These are phyloP conservation scores for Sepioteuthis lessoniana DNA, from an alignment of 2,888 invertebrate species.

Conservation along the genomic window DNA sequence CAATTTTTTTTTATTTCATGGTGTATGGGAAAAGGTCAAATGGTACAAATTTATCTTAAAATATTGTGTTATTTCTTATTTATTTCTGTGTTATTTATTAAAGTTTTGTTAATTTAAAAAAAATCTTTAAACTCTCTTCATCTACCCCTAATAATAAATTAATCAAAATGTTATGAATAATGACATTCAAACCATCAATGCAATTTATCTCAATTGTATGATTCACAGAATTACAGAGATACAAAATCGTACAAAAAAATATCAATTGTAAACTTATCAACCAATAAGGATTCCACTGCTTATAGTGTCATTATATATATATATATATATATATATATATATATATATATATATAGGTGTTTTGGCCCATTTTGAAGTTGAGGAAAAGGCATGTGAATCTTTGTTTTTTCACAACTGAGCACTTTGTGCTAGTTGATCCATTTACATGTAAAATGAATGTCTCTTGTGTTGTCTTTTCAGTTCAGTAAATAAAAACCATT, in stretches of 20 bases:
- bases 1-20: background rate
- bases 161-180: background rate
- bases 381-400: background rate
- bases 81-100: too few species aligned
- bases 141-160: background rate
- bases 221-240: too few species aligned
- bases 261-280: too few species aligned
- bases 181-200: too few species aligned
- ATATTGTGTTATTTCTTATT: too few species aligned
- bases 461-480: background rate
- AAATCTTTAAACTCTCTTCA: background rate
- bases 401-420: background rate
- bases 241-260: too few species aligned
- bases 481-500: background rate
- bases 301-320: background rate
- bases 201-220: too few species aligned
- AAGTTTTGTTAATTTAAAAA: too few species aligned
- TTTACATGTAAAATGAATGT: background rate
- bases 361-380: background rate
- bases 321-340: too few species aligned
- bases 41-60: too few species aligned
- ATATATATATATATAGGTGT: too few species aligned
- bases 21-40: too few species aligned
- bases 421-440: background rate
- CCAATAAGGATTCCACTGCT: background rate